phyloP scores from a whole-genome alignment of 2,797 vertebrate species.

The Meda fulgida region DNA sequence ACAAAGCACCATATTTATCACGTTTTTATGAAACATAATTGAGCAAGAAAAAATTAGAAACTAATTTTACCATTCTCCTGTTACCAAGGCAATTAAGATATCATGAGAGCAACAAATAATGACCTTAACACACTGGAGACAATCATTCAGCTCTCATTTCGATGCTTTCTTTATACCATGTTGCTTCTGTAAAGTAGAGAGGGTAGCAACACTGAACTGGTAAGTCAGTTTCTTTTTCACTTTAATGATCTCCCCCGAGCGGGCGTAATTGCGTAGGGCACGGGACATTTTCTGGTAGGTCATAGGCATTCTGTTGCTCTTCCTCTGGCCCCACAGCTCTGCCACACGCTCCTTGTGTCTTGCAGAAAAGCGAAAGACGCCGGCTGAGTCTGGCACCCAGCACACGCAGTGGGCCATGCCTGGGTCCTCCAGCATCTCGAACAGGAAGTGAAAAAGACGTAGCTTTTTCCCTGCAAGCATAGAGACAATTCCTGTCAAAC shows the following conservation, averaged over 20 bases:
- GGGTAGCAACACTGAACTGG: constrained; percentile 75
- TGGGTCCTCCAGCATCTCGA: constrained; percentile 82
- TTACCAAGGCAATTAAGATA: neutral
- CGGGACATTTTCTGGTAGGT: constrained; percentile 87
- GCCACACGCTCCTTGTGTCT: constrained; percentile 81
- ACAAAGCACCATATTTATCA: neutral
- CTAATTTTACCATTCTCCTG: neutral
- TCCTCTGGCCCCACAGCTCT: constrained; percentile 79
- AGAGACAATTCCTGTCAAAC: constrained; percentile 17
- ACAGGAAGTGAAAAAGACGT: constrained; percentile 82
- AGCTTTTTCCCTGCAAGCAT: constrained; percentile 75
- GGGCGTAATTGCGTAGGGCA: constrained; percentile 82
- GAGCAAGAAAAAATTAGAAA: neutral
- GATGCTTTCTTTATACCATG: constrained; percentile 18
- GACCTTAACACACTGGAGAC: neutral
- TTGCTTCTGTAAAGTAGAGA: constrained; percentile 68
- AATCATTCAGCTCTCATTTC: constrained; percentile 15
- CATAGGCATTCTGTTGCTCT: constrained; percentile 83
- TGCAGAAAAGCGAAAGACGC: constrained; percentile 82
- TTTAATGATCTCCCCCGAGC: constrained; percentile 82
- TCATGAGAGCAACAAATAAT: neutral
- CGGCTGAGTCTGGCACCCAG: constrained; percentile 75
- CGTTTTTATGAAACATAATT: neutral
- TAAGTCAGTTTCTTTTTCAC: constrained; percentile 85
- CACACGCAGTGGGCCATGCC: constrained; percentile 80